Evolutionary conservation across 2,888 invertebrate genomes (phyloP).

Genomic region (Drosophila niveifrons): DNA sequence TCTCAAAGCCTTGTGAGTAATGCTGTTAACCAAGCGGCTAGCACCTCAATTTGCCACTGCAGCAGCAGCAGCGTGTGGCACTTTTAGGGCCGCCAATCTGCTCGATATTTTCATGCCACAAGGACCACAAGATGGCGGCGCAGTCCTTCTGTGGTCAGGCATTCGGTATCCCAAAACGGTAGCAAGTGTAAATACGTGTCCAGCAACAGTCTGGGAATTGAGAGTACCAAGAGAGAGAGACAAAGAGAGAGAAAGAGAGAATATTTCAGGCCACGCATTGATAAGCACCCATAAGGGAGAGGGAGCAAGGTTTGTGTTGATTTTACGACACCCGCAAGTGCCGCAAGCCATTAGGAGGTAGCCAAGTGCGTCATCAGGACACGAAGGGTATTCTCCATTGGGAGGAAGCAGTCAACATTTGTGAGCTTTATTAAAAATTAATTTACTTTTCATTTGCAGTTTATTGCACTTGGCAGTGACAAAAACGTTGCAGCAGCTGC

Average conservation of each 20-base stretch:
- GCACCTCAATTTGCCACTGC: not conserved
- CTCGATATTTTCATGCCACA: conserved; percentile 20
- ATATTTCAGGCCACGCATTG: conserved; percentile 48
- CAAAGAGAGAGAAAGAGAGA: not conserved
- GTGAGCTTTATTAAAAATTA: conserved; percentile 78
- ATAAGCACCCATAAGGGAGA: conserved; percentile 45
- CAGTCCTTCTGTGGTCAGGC: conserved; percentile 64
- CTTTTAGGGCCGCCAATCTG: conserved; percentile 29
- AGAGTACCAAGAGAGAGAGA: not conserved
- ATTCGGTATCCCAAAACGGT: conserved; percentile 22
- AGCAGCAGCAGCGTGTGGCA: conserved; percentile 3
- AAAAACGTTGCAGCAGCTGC: conserved; percentile 61
- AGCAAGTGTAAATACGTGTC: conserved; percentile 44
- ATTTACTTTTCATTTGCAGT: conserved; percentile 81
- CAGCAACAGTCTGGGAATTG: not conserved
- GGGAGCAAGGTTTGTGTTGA: conserved; percentile 54
- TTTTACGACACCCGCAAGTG: conserved; percentile 76
- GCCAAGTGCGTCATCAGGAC: conserved; percentile 51
- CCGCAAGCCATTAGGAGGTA: conserved; percentile 73
- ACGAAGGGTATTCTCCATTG: conserved; percentile 15
- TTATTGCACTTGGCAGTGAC: conserved; percentile 74
- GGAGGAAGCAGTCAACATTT: conserved; percentile 48
- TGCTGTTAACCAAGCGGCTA: conserved; percentile 30
- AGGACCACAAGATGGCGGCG: conserved; percentile 35
- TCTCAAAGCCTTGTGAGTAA: conserved; percentile 50